These are phyloP conservation scores for Dione vanillae DNA, from an alignment of 2,888 invertebrate genomes.

Conservation along the genomic window DNA sequence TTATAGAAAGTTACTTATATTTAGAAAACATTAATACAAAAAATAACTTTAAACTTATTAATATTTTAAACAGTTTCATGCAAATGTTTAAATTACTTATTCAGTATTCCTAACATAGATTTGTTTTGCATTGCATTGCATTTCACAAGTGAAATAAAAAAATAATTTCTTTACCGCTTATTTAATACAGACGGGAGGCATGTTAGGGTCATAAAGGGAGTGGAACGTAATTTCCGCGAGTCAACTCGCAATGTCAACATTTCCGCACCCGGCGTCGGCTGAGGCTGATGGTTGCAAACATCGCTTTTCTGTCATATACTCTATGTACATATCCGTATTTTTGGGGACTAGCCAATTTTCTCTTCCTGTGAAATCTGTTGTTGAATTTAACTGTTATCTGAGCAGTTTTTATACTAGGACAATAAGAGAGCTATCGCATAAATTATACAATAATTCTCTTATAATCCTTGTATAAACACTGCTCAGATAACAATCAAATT, in stretches of 20 bases:
- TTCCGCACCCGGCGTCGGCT: slow-evolving; percentile 52
- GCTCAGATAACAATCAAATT: no score
- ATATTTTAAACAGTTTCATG: no score
- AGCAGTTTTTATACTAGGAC: neutral
- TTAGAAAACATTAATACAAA: no score
- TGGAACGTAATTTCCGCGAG: slow-evolving; percentile 59
- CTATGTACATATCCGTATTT: slow-evolving; percentile 14
- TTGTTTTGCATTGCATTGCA: no score
- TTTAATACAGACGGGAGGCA: neutral
- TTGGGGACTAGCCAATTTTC: slow-evolving; percentile 27
- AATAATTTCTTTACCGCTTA: neutral
- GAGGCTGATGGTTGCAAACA: slow-evolving; percentile 47
- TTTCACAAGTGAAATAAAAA: no score
- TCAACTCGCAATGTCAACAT: slow-evolving; percentile 60
- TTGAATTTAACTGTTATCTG: neutral
- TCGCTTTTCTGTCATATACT: slow-evolving; percentile 41
- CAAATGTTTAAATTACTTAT: no score
- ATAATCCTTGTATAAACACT: no score
- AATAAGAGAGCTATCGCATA: no score
- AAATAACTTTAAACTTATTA: no score
- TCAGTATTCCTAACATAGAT: no score
- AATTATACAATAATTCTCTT: no score
- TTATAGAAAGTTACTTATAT: no score
- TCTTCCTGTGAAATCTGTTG: slow-evolving; percentile 14
- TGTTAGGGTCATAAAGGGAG: slow-evolving; percentile 29